These are phyloP conservation scores for Cosmorhoe ocellata DNA, from an alignment of 2,888 invertebrate genomes.

Conservation along the genomic window DNA sequence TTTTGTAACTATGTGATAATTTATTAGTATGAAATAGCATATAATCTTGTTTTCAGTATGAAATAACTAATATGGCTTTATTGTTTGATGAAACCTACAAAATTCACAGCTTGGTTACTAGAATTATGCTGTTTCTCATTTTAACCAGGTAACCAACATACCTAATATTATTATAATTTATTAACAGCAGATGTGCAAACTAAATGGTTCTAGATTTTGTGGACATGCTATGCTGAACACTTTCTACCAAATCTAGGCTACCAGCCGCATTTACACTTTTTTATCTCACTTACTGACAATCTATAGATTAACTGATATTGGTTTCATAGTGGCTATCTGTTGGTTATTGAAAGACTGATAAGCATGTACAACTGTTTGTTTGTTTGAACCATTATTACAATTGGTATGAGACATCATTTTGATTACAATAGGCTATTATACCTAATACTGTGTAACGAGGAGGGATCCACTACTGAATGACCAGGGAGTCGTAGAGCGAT, in stretches of 20 bases:
- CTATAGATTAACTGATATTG: constrained; percentile 33
- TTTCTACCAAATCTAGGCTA: constrained; percentile 56
- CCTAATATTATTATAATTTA: constrained; percentile 7
- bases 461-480: constrained; percentile 31
- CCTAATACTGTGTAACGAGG: neutral
- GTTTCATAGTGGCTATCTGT: constrained; percentile 43
- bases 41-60: too few relatives aligned
- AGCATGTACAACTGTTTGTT: constrained; percentile 5
- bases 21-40: too few relatives aligned
- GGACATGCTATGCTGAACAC: constrained; percentile 47
- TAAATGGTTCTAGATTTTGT: constrained; percentile 29
- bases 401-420: constrained; percentile 18
- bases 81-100: too few relatives aligned
- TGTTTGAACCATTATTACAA: constrained; percentile 9
- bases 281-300: constrained; percentile 33
- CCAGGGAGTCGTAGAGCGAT: constrained; percentile 38
- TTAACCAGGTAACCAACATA: neutral
- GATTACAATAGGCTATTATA: constrained; percentile 24
- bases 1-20: too few relatives aligned
- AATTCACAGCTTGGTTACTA: too few relatives aligned
- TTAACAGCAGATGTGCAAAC: constrained; percentile 8
- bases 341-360: constrained; percentile 35
- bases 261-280: constrained; percentile 39
- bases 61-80: too few relatives aligned
- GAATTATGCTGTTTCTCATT: too few relatives aligned